A percentile compares a stretch with the other conserved stretches of the same genome.
These are phyloP conservation scores for Trisateles emortualis DNA, from an alignment of 2,888 invertebrate genomes.

Conservation along the genomic window DNA sequence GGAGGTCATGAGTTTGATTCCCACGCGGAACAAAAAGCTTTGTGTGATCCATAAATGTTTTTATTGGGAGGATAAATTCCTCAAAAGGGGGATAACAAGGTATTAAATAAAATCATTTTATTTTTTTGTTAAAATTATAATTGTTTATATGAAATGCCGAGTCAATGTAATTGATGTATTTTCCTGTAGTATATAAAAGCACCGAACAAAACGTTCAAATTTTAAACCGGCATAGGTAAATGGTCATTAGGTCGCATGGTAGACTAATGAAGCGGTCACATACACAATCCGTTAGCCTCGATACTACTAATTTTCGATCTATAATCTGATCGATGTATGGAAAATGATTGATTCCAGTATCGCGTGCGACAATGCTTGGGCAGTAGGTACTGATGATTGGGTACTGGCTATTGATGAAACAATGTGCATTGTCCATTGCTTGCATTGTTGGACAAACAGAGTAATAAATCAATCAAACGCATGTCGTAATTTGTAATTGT, in stretches of 20 bases:
- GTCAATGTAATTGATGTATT: too few relatives aligned
- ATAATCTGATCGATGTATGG: constrained; percentile 24
- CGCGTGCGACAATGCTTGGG: constrained; percentile 45
- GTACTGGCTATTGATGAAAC: constrained; percentile 57
- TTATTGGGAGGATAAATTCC: too few relatives aligned
- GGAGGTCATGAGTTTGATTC: too few relatives aligned
- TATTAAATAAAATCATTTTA: too few relatives aligned
- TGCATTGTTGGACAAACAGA: constrained; percentile 69
- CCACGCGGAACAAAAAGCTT: too few relatives aligned
- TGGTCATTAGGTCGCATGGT: constrained; percentile 23
- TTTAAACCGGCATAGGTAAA: not conserved
- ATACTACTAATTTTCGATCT: constrained; percentile 33
- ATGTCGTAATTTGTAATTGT: constrained; percentile 58
- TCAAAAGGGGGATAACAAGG: too few relatives aligned
- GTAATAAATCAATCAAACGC: constrained; percentile 82
- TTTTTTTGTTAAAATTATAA: too few relatives aligned
- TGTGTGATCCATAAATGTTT: too few relatives aligned
- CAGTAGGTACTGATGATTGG: constrained; percentile 53
- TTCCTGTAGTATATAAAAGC: not conserved
- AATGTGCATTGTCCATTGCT: constrained; percentile 68
- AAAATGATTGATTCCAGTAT: constrained; percentile 47
- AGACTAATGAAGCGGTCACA: constrained; percentile 40
- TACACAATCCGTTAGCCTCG: constrained; percentile 16
- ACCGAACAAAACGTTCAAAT: not conserved
- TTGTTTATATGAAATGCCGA: too few relatives aligned